A percentile compares a stretch with the other conserved stretches of the same genome.
These are phyloP conservation scores for Dasyprocta punctata DNA, from an alignment of 2,113 vertebrate species.

Conservation along the genomic window DNA sequence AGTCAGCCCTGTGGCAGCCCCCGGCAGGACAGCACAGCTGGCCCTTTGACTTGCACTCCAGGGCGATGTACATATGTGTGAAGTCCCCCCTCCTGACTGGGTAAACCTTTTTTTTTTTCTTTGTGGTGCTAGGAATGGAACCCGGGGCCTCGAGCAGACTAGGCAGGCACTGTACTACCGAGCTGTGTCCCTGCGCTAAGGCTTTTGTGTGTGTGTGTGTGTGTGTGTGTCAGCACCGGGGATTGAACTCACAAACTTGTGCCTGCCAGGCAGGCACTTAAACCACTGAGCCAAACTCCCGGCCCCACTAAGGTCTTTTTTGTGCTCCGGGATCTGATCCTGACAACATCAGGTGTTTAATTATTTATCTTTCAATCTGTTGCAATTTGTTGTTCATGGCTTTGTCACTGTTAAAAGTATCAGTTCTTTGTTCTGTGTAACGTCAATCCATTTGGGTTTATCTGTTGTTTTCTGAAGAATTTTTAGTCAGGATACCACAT, in stretches of 20 bases:
- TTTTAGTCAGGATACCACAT: background rate
- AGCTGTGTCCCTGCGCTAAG: too few relatives aligned
- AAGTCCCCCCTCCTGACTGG: background rate
- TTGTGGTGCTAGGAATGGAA: background rate
- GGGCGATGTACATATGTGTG: background rate
- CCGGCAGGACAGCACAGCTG: accelerated
- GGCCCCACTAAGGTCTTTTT: too few relatives aligned
- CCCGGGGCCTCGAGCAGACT: background rate
- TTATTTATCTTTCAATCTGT: background rate
- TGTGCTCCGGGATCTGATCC: background rate
- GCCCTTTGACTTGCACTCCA: accelerated
- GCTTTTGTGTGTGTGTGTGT: too few relatives aligned
- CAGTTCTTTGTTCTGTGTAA: background rate
- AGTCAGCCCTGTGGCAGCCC: background rate
- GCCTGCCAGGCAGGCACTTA: too few relatives aligned
- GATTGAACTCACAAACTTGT: too few relatives aligned
- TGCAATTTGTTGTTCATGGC: background rate
- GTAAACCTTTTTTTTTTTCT: background rate
- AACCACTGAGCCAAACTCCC: too few relatives aligned
- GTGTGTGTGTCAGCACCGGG: too few relatives aligned
- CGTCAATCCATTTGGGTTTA: background rate
- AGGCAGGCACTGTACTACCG: background rate
- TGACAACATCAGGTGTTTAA: background rate
- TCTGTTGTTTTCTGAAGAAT: background rate
- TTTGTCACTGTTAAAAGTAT: background rate